Evolutionary conservation across 2,113 vertebrate genomes (phyloP).

Genomic region (Suricata suricatta): DNA sequence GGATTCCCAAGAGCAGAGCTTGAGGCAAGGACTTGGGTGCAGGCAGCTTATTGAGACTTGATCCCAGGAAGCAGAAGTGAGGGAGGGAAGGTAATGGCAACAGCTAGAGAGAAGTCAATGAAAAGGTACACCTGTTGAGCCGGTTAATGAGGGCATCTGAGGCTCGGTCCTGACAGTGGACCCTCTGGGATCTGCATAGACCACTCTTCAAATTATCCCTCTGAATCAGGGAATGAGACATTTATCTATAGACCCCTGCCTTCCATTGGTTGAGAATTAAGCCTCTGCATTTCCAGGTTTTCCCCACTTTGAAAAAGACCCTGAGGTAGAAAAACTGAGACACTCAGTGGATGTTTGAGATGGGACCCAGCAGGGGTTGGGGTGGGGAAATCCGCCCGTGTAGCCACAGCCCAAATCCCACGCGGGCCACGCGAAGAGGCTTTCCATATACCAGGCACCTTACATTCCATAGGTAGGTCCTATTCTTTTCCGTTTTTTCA

Average conservation of each 20-base stretch:
- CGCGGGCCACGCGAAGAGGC: not conserved
- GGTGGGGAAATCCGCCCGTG: not conserved
- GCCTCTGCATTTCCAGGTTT: not conserved
- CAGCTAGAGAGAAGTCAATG: not conserved
- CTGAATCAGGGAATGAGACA: not conserved
- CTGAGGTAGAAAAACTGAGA: not conserved
- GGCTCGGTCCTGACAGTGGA: not conserved
- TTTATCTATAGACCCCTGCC: not conserved
- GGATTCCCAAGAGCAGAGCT: not conserved
- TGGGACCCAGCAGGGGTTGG: not conserved
- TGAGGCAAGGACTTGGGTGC: not conserved
- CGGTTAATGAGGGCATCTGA: not conserved
- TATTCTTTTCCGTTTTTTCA: not conserved
- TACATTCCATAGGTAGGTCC: not conserved
- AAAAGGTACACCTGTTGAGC: not conserved
- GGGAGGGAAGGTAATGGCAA: not conserved
- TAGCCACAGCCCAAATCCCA: not conserved
- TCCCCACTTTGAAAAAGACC: not conserved
- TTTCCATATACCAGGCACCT: too few relatives aligned
- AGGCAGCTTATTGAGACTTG: not conserved
- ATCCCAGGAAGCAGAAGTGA: not conserved
- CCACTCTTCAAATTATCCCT: not conserved
- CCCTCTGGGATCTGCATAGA: not conserved
- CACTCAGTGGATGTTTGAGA: accelerated
- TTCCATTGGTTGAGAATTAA: not conserved